Percentiles rank a stretch among this genome's conserved stretches.
phyloP scores from a whole-genome alignment of 2,888 invertebrate genomes.

The Cantharis rufa region DNA sequence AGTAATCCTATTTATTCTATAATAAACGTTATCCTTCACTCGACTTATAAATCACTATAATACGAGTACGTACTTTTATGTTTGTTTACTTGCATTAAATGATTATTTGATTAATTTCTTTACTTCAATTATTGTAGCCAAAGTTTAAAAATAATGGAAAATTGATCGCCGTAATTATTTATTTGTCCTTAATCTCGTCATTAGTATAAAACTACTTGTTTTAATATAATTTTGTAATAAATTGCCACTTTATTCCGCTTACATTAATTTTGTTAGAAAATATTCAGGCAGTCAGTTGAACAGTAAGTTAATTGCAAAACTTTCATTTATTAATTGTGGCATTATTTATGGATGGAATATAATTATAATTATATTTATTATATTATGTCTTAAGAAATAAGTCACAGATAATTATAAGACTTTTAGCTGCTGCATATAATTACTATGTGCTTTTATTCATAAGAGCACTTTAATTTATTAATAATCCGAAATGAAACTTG shows the following conservation, averaged over 20 bases:
- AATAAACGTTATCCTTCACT: background rate
- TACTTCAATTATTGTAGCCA: background rate
- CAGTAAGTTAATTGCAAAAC: background rate
- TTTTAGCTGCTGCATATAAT: background rate
- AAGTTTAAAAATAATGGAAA: background rate
- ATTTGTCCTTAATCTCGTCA: background rate
- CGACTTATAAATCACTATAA: background rate
- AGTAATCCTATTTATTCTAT: conserved; percentile 21
- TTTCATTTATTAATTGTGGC: background rate
- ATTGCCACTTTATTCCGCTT: background rate
- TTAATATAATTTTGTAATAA: background rate
- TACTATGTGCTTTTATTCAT: background rate
- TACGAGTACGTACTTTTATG: background rate
- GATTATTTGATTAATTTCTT: background rate
- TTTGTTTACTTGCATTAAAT: background rate
- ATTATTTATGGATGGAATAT: background rate
- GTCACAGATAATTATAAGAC: too few species aligned
- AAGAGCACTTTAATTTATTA: background rate
- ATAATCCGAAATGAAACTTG: background rate
- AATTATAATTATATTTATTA: background rate
- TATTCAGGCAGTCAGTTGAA: background rate
- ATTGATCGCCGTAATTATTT: background rate
- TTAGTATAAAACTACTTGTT: background rate
- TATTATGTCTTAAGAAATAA: background rate
- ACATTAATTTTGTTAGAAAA: background rate